phyloP scores from a whole-genome alignment of 1,140 invertebrate species.

The Bombus cullumanus region DNA sequence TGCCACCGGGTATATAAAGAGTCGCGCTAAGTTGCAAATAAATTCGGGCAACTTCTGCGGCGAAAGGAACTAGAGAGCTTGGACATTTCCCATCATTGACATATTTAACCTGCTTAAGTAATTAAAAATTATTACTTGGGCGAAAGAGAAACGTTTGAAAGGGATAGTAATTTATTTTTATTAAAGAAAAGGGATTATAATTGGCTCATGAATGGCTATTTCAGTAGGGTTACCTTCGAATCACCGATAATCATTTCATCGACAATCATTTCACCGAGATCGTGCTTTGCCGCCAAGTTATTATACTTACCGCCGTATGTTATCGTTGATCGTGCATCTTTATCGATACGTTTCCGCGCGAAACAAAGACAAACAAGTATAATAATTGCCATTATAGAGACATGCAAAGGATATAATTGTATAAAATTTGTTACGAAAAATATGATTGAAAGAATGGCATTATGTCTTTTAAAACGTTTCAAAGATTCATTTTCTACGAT shows the following conservation, averaged over 20 bases:
- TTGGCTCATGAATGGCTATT: too few relatives aligned
- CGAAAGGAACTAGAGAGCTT: neutral
- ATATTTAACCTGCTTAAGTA: neutral
- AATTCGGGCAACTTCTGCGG: neutral
- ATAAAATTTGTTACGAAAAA: neutral
- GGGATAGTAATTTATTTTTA: too few relatives aligned
- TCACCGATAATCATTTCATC: too few relatives aligned
- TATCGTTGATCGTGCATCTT: too few relatives aligned
- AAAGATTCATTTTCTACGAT: neutral
- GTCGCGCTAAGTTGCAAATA: neutral
- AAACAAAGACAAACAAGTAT: too few relatives aligned
- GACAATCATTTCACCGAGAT: too few relatives aligned
- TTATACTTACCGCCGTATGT: too few relatives aligned
- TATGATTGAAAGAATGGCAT: neutral
- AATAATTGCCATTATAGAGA: neutral
- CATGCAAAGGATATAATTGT: neutral
- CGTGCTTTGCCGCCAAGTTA: too few relatives aligned
- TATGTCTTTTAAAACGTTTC: neutral
- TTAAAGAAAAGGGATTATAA: too few relatives aligned
- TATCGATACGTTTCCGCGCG: too few relatives aligned
- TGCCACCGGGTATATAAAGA: neutral
- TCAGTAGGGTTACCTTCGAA: too few relatives aligned
- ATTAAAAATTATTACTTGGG: neutral
- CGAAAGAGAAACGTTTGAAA: neutral
- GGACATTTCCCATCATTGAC: neutral